Percentiles rank a stretch among this genome's conserved stretches.
Conservation (phyloP, 2,797 vertebrate species). For the Pelochelys cantorii region DNA sequence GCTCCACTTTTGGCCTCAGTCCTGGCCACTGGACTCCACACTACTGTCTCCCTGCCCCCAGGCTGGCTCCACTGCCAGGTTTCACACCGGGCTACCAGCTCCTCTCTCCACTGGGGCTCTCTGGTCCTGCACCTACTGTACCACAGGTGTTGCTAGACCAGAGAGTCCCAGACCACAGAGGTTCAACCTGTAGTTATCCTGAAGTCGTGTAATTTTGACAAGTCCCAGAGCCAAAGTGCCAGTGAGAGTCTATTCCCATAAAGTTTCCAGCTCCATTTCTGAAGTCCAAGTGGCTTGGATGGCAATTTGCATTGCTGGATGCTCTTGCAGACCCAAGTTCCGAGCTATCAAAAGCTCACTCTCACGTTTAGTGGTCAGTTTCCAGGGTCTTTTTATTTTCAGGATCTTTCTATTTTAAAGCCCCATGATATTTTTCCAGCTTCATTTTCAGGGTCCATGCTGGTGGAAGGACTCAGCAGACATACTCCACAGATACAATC, state of each 20-base stretch:
- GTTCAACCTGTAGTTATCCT: neutral
- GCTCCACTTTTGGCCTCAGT: too few species aligned
- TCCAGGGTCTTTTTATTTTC: neutral
- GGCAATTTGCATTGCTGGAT: neutral
- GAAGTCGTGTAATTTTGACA: neutral
- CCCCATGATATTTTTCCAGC: neutral
- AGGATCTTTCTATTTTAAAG: neutral
- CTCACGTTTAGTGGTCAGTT: neutral
- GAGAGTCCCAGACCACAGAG: too few species aligned
- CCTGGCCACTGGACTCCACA: too few species aligned
- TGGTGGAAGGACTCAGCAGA: neutral
- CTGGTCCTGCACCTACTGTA: too few species aligned
- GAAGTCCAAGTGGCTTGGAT: neutral
- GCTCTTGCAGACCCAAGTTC: neutral
- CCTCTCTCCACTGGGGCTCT: too few species aligned
- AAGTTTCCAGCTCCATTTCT: neutral
- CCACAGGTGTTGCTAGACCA: too few species aligned
- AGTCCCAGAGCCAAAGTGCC: neutral
- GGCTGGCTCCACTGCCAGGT: too few species aligned
- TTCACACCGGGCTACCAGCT: too few species aligned
- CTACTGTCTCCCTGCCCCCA: too few species aligned
- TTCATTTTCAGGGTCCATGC: neutral
- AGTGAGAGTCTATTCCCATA: neutral
- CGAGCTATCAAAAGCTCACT: neutral
- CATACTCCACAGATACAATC: conserved; percentile 8